Evolutionary conservation across 2,888 invertebrate genomes (phyloP).

Genomic region (Apotomis betuletana): DNA sequence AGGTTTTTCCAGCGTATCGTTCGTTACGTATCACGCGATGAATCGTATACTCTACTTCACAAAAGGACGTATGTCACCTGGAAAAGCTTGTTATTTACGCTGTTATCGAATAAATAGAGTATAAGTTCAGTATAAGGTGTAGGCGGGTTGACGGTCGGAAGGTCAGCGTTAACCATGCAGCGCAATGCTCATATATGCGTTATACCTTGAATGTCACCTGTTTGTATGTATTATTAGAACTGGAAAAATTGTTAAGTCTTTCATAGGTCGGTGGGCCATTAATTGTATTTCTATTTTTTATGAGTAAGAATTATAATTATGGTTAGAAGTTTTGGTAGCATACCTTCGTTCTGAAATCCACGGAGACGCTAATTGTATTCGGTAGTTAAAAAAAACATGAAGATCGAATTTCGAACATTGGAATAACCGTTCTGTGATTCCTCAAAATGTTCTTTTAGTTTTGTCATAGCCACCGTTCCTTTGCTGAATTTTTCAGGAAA

Average conservation of each 20-base stretch:
- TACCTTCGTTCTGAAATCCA: too few relatives aligned
- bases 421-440: too few relatives aligned
- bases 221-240: conserved; percentile 27
- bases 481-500: too few relatives aligned
- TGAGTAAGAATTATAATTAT: too few relatives aligned
- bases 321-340: too few relatives aligned
- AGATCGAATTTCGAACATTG: too few relatives aligned
- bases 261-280: background rate
- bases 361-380: too few relatives aligned
- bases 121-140: conserved; percentile 31
- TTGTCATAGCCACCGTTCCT: too few relatives aligned
- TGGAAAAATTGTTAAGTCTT: conserved; percentile 9
- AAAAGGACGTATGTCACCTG: background rate
- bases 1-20: conserved; percentile 6
- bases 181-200: conserved; percentile 16
- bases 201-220: conserved; percentile 39
- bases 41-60: background rate
- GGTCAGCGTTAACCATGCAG: conserved; percentile 36
- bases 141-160: conserved; percentile 31
- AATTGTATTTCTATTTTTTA: background rate
- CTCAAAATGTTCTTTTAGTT: too few relatives aligned
- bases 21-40: conserved; percentile 29
- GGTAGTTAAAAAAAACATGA: too few relatives aligned
- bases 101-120: background rate
- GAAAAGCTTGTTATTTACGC: background rate